Conservation (phyloP, 2,797 vertebrate species). For the Astyanax mexicanus region DNA sequence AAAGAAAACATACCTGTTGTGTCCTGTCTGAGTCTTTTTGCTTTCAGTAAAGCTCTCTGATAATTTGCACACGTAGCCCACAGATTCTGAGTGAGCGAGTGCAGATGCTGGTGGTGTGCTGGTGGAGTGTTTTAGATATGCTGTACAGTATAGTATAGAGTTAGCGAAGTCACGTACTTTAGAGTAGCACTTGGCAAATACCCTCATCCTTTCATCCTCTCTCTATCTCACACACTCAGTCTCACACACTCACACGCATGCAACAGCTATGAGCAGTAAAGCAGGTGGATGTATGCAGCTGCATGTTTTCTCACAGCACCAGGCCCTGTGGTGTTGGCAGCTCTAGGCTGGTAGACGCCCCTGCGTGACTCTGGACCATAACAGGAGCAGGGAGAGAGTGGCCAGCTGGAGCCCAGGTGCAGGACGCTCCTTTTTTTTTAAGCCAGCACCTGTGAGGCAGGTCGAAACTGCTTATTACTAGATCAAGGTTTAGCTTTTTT, state of each 20-base stretch:
- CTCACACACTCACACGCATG: neutral
- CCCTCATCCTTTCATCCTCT: neutral
- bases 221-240: neutral
- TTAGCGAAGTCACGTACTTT: slow-evolving; percentile 31
- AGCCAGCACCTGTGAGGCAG: slow-evolving; percentile 23
- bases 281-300: slow-evolving; percentile 54
- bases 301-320: slow-evolving; percentile 45
- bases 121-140: slow-evolving; percentile 32
- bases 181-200: slow-evolving; percentile 37
- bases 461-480: no score
- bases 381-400: slow-evolving; percentile 20
- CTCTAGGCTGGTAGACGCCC: slow-evolving; percentile 59
- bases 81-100: slow-evolving; percentile 11
- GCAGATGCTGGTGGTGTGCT: slow-evolving; percentile 21
- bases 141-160: slow-evolving; percentile 40
- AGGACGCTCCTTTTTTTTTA: slow-evolving; percentile 16
- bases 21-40: slow-evolving; percentile 58
- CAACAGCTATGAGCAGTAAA: slow-evolving; percentile 13
- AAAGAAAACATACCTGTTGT: slow-evolving; percentile 62
- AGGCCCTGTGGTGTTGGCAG: slow-evolving; percentile 35
- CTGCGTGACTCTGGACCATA: slow-evolving; percentile 56
- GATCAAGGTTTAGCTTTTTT: neutral
- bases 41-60: slow-evolving; percentile 10
- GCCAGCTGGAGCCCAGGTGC: slow-evolving; percentile 60
- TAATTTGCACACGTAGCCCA: slow-evolving; percentile 26